Conservation (phyloP, 1,140 invertebrate species). For the Leptonema lineaticorne region DNA sequence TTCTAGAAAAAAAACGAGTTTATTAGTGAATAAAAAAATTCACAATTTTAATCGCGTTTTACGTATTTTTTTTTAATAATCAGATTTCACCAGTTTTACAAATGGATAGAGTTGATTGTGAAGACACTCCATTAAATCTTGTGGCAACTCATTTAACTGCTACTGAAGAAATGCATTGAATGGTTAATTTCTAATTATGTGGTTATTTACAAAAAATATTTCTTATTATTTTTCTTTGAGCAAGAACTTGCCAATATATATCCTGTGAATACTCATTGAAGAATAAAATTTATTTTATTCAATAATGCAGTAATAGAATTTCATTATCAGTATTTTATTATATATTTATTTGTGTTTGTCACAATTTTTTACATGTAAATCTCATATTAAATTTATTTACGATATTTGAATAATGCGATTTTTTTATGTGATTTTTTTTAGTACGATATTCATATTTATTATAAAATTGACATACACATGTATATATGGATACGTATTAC, state of each 20-base stretch:
- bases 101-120: slow-evolving; percentile 52
- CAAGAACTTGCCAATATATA: slow-evolving; percentile 10
- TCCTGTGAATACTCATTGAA: slow-evolving; percentile 36
- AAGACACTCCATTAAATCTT: slow-evolving; percentile 54
- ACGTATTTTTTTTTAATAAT: no score
- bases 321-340: no score
- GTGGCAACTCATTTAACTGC: slow-evolving; percentile 53
- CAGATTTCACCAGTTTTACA: slow-evolving; percentile 42
- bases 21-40: no score
- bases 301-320: no score
- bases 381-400: no score
- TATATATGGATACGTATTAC: neutral
- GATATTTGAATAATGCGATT: no score
- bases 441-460: no score
- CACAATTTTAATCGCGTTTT: no score
- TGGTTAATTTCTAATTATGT: neutral
- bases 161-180: slow-evolving; percentile 51
- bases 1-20: neutral
- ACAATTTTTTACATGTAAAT: no score
- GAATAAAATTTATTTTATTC: no score
- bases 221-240: neutral
- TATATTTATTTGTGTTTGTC: no score
- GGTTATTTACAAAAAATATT: neutral
- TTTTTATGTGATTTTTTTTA: no score
- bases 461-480: neutral